phyloP scores from a whole-genome alignment of 2,888 invertebrate species.

The Epinotia bilunana region DNA sequence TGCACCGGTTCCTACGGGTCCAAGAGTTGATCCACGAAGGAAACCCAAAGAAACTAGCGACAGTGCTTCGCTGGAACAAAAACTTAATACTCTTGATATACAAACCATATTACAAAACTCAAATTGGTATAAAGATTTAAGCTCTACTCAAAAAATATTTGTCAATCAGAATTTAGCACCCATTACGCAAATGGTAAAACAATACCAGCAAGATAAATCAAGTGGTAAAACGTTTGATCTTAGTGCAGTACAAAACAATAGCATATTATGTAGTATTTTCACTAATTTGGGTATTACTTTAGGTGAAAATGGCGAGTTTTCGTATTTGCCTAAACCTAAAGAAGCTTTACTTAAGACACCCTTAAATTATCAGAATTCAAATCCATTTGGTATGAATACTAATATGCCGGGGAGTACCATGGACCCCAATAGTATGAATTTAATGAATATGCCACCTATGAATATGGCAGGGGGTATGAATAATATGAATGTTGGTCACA shows the following conservation, averaged over 20 bases:
- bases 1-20: conserved; percentile 65
- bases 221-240: conserved; percentile 84
- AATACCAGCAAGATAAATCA: conserved; percentile 84
- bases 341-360: conserved; percentile 78
- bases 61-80: conserved; percentile 59
- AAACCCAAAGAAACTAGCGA: conserved; percentile 74
- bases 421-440: conserved; percentile 71
- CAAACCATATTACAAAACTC: conserved; percentile 87
- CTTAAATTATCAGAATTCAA: conserved; percentile 67
- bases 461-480: conserved; percentile 73
- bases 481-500: conserved; percentile 73
- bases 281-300: conserved; percentile 85
- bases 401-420: conserved; percentile 65
- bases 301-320: conserved; percentile 84
- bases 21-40: conserved; percentile 77
- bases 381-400: conserved; percentile 67
- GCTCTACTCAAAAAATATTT: conserved; percentile 89
- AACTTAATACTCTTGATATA: conserved; percentile 79
- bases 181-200: conserved; percentile 85
- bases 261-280: conserved; percentile 84
- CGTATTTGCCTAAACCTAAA: conserved; percentile 78
- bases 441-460: conserved; percentile 76
- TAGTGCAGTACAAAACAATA: conserved; percentile 78
- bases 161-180: conserved; percentile 88
- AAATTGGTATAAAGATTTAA: conserved; percentile 88